Base-by-base conservation (phyloP, 2,888 invertebrate genomes). In the Invenusta paracnida region DNA sequence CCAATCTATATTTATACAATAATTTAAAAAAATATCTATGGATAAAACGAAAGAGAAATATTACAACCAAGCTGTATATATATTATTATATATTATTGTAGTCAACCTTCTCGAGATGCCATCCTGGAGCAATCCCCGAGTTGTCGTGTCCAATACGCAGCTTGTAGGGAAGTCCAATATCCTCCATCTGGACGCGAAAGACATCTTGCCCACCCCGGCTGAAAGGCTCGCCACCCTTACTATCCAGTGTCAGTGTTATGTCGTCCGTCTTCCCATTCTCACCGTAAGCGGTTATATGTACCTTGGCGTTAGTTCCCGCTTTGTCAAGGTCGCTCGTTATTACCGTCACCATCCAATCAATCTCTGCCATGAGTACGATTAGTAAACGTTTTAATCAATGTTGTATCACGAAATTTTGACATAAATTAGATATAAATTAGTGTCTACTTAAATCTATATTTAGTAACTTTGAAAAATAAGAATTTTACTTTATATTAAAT, bases 271-370 rank as follows among this genome's bases (percentile, higher is more conserved):
- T 91, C 0, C 90, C 90, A 31, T 90, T 90, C 67, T 90, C 90
- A 23, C 92, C 92, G 87, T 92, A 92, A 1, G 90, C 88, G 81
- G 89, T 89, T 11, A 92, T 86, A 86, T 87, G 88, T 0, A 92
- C 91, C 87, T 90, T 90, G 83, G 91, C 90, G 86, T 92, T 90
- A 0, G 92, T 92, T 25, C 92, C 91, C 0, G 91, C 91, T 48
- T 88, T 88, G 29, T 88, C 88, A 1, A 89, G 88, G 86, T 91
- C 90, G 87, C 90, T 90, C 0, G 92, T 92, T 85, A 89, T 88
- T 5, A 91, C 90, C 88, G 89, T 89, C 1, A 90, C 89, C 87
- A 89, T 89, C 91, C 91, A 91, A 0, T 90, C 89, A 28, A 88
- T 87, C 87, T 89, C 91, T 91, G n/a, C n/a, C n/a, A n/a, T n/a